These are phyloP conservation scores for Melanogrammus aeglefinus DNA, from an alignment of 2,797 vertebrate genomes.

Conservation along the genomic window DNA sequence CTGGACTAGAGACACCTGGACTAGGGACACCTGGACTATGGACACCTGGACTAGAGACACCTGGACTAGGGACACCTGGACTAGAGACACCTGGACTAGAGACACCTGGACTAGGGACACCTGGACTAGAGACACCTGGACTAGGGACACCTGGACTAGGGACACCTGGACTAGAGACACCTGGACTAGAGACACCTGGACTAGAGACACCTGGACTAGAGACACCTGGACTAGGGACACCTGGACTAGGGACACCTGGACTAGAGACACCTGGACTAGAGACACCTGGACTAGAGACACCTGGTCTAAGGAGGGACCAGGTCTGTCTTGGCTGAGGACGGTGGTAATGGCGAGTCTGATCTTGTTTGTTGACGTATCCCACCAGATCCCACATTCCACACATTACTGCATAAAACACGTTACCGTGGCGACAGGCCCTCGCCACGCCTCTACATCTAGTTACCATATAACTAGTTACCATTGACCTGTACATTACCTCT, in stretches of 20 bases:
- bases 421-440: not conserved
- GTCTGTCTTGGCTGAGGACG: not conserved
- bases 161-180: not conserved
- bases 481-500: too few species aligned
- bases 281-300: too few species aligned
- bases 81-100: not conserved
- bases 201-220: not conserved
- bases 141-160: too few species aligned
- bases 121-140: too few species aligned
- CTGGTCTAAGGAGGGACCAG: not conserved
- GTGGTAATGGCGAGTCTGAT: not conserved
- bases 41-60: too few species aligned
- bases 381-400: not conserved
- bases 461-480: too few species aligned
- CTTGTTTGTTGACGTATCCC: not conserved
- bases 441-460: not conserved
- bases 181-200: not conserved
- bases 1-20: not conserved
- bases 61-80: not conserved
- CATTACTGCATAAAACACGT: not conserved
- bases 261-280: too few species aligned
- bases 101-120: too few species aligned
- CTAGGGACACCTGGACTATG: not conserved
- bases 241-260: too few species aligned
- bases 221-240: not conserved